Base-by-base conservation (phyloP, 2,113 vertebrate species). In the Pao palembangensis region DNA sequence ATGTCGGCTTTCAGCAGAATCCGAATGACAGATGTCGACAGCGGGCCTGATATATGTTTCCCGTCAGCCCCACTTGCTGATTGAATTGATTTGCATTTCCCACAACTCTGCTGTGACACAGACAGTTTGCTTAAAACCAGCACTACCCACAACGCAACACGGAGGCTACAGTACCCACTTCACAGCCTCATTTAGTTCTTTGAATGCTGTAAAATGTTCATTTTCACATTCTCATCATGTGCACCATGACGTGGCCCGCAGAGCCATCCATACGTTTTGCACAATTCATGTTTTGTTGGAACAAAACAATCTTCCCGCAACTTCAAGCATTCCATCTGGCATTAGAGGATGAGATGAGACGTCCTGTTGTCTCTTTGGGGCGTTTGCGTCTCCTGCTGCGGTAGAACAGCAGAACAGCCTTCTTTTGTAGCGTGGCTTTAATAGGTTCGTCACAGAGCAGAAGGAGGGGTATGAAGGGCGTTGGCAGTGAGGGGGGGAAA, bases 21-120 rank as follows among this genome's bases (percentile, higher is more conserved):
- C 71, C 59, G 46, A 57, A 52, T 65, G 62, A 76, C 53, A 28
- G 55, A 75, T 73, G 71, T 58, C 8, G 13, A 61, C 61, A 49
- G 23, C 48, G 7, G 49, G 49, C 12, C 8, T 58, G 56, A 48
- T 38, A 21, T 23, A 55, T 67, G 66, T 53, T 75, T 67, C 43
- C 42, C 14, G 21, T 48, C 47, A 44, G 18, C 50, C 61, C 17
- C 41, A 43, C 34, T 20, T 14, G 43, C 16, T 43, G 55, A 63
- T 66, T 43, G 43, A 58, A 62, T 50, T 21, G 59, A 28, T 44
- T 59, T 5, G 55, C 28, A 49, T 49, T 61, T 44, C 28, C 44
- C 15, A 11, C 28, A 34, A 16, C 25, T 17, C 13, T 16, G 55
- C 12, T 69, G 18, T 66, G 59, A 51, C 6, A 4, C 61, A 31